Percentiles rank a stretch among this genome's conserved stretches.
phyloP scores from a whole-genome alignment of 2,888 invertebrate genomes.

The Iphiclides podalirius region DNA sequence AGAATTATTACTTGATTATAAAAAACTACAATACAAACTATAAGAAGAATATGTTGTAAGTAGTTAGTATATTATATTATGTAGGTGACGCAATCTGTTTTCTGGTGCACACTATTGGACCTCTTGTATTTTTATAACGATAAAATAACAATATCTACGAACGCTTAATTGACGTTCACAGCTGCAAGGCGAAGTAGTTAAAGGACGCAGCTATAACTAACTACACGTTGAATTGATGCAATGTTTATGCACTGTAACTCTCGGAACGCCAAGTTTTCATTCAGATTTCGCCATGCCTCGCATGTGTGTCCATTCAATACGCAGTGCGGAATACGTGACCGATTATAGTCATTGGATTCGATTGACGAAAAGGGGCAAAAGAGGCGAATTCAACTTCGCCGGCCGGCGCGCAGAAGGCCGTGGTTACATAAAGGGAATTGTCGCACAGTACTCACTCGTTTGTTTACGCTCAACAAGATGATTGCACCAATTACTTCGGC shows the following conservation, averaged over 20 bases:
- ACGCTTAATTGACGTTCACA: no score
- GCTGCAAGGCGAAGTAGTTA: no score
- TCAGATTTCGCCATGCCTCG: no score
- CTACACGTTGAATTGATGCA: no score
- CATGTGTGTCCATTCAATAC: not conserved
- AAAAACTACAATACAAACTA: no score
- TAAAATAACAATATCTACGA: no score
- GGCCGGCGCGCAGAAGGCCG: conserved; percentile 31
- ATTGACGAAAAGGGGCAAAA: conserved; percentile 20
- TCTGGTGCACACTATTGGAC: not conserved
- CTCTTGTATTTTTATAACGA: not conserved
- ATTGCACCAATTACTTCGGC: conserved; percentile 68
- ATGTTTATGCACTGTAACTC: not conserved
- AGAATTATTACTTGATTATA: no score
- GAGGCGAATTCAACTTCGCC: conserved; percentile 24
- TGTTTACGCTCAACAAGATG: conserved; percentile 77
- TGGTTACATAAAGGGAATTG: conserved; percentile 57
- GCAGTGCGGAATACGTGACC: not conserved
- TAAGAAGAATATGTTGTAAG: no score
- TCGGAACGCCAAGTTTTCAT: no score
- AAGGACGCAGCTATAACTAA: no score
- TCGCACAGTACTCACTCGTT: conserved; percentile 64
- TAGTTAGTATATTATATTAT: no score
- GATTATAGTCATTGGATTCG: conserved; percentile 7
- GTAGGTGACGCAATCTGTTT: conserved; percentile 5